Percentiles rank a stretch among this genome's conserved stretches.
Conservation (phyloP, 2,797 vertebrate genomes). For the Periophthalmus magnuspinnatus region DNA sequence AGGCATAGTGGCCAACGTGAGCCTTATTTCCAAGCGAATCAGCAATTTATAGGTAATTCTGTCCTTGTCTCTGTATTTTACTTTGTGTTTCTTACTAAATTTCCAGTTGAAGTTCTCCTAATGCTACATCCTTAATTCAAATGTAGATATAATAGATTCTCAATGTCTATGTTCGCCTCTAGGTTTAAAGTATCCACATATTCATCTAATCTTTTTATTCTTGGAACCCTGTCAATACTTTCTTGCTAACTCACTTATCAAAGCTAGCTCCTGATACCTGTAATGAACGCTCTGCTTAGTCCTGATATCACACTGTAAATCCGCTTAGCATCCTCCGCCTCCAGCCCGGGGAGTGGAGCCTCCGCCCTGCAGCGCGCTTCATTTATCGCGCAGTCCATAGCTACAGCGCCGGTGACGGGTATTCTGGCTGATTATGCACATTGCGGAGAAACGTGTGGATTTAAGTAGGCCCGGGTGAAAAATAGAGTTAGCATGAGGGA, state of each 20-base stretch:
- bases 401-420: slow-evolving; percentile 23
- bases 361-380: slow-evolving; percentile 21
- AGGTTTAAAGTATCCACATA: slow-evolving; percentile 20
- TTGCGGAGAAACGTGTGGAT: slow-evolving; percentile 46
- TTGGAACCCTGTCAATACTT: slow-evolving; percentile 55
- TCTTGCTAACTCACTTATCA: slow-evolving; percentile 56
- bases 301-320: slow-evolving; percentile 65
- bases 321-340: slow-evolving; percentile 55
- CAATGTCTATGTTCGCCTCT: background rate
- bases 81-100: background rate
- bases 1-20: no score
- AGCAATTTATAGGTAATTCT: no score
- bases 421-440: slow-evolving; percentile 35
- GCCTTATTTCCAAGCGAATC: no score
- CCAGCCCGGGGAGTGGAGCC: slow-evolving; percentile 32
- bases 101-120: background rate
- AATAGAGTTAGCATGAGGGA: slow-evolving; percentile 25
- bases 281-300: slow-evolving; percentile 64
- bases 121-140: background rate
- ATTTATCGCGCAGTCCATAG: slow-evolving; percentile 13
- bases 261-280: slow-evolving; percentile 59
- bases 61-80: background rate
- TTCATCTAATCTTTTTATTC: slow-evolving; percentile 44
- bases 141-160: no score
- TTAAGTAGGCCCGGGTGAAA: slow-evolving; percentile 26